Evolutionary conservation across 2,888 invertebrate species (phyloP).

Genomic region (Clunio marinus): DNA sequence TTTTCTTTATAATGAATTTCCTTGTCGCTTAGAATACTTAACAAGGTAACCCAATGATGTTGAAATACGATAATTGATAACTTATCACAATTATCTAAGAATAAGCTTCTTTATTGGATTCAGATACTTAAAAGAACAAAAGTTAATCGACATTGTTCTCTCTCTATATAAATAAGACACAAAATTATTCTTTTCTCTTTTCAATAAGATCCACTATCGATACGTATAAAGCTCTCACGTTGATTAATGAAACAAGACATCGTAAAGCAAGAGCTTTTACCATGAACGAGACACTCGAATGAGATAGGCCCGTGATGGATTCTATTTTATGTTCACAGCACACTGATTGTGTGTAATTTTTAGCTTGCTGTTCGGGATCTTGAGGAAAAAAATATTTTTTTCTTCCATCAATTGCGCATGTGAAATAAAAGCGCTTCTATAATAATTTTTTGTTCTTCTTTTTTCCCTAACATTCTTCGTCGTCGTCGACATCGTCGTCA

Average conservation of each 20-base stretch:
- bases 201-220: neutral
- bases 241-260: neutral
- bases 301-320: conserved; percentile 26
- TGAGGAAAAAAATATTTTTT: conserved; percentile 2
- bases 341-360: conserved; percentile 29
- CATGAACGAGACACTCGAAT: conserved; percentile 13
- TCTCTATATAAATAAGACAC: too few relatives aligned
- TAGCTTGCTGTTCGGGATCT: conserved; percentile 15
- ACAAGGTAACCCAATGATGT: too few relatives aligned
- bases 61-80: too few relatives aligned
- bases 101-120: too few relatives aligned
- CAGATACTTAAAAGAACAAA: too few relatives aligned
- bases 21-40: too few relatives aligned
- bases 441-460: too few relatives aligned
- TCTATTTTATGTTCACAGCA: conserved; percentile 37
- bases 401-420: conserved; percentile 30
- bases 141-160: too few relatives aligned
- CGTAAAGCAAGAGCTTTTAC: conserved; percentile 15
- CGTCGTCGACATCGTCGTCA: conserved; percentile 1
- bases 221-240: conserved; percentile 4
- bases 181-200: too few relatives aligned
- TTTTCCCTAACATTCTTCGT: conserved; percentile 12
- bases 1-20: conserved; percentile 6
- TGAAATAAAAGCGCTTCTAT: conserved; percentile 11
- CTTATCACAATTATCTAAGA: too few relatives aligned